Conservation (phyloP, 2,797 vertebrate species). For the Buphagus erythrorhynchus region DNA sequence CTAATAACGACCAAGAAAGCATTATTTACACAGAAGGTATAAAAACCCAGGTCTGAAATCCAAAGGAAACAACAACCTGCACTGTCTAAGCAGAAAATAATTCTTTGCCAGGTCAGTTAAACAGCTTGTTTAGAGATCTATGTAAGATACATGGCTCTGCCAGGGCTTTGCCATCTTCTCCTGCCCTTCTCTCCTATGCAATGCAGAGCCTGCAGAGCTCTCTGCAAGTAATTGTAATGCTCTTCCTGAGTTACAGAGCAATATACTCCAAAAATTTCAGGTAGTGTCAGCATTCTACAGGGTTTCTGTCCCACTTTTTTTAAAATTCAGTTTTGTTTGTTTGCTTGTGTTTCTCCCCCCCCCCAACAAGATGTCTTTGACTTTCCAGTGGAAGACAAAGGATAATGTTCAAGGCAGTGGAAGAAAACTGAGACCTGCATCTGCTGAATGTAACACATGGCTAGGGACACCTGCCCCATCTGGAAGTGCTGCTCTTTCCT, state of each 20-base stretch:
- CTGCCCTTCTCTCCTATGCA: not conserved
- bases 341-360: too few relatives aligned
- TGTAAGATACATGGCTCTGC: not conserved
- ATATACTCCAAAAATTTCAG: not conserved
- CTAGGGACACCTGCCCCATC: rapidly evolving
- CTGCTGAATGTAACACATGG: rapidly evolving
- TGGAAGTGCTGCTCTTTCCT: rapidly evolving
- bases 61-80: not conserved
- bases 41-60: not conserved
- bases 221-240: rapidly evolving
- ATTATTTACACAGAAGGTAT: not conserved
- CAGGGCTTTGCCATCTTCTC: not conserved
- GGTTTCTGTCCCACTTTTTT: not conserved
- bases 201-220: not conserved
- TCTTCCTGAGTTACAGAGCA: not conserved
- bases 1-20: not conserved
- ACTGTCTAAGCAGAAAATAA: not conserved
- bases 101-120: not conserved
- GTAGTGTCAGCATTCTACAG: not conserved
- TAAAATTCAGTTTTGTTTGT: not conserved
- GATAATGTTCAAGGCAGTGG: not conserved
- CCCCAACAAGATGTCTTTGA: not conserved
- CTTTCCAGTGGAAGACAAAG: not conserved
- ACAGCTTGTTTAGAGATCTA: not conserved
- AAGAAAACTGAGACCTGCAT: not conserved